A percentile compares a stretch with the other conserved stretches of the same genome.
Conservation (phyloP, 2,113 vertebrate genomes). For the Eublepharis macularius region DNA sequence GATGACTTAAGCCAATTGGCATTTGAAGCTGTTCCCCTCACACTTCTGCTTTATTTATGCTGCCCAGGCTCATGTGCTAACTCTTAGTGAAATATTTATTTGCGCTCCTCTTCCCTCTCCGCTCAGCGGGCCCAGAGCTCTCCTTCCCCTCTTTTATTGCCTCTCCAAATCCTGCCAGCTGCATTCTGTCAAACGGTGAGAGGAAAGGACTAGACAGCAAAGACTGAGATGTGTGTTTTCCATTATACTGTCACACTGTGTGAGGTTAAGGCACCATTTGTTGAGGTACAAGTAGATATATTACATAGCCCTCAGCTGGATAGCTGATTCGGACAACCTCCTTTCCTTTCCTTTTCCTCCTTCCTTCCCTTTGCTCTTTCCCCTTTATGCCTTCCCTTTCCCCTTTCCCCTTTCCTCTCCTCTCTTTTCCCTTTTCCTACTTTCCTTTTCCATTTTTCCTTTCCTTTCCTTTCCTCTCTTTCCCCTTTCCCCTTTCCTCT, state of each 20-base stretch:
- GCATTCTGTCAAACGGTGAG: constrained; percentile 40
- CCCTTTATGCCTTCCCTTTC: too few species aligned
- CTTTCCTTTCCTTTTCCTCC: too few species aligned
- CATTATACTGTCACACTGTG: not conserved
- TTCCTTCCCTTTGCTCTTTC: too few species aligned
- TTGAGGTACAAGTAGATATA: not conserved
- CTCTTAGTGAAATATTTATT: constrained; percentile 73
- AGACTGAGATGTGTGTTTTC: constrained; percentile 46
- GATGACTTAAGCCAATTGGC: constrained; percentile 70
- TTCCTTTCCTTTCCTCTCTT: too few species aligned
- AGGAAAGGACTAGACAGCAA: constrained; percentile 36
- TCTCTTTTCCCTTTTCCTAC: too few species aligned
- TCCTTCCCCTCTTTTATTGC: not conserved
- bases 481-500: too few species aligned
- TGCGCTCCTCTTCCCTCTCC: constrained; percentile 52
- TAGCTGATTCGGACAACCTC: not conserved
- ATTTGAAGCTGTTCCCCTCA: constrained; percentile 56
- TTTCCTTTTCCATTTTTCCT: too few species aligned
- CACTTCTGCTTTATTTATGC: constrained; percentile 66
- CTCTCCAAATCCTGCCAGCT: constrained; percentile 58
- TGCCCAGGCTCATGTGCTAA: constrained; percentile 58
- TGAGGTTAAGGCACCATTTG: not conserved
- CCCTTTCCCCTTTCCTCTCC: too few species aligned
- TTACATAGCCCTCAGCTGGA: not conserved
- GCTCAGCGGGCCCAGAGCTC: constrained; percentile 57